Evolutionary conservation across 2,113 vertebrate species (phyloP).

Genomic region (Chlorodrepanis virens): DNA sequence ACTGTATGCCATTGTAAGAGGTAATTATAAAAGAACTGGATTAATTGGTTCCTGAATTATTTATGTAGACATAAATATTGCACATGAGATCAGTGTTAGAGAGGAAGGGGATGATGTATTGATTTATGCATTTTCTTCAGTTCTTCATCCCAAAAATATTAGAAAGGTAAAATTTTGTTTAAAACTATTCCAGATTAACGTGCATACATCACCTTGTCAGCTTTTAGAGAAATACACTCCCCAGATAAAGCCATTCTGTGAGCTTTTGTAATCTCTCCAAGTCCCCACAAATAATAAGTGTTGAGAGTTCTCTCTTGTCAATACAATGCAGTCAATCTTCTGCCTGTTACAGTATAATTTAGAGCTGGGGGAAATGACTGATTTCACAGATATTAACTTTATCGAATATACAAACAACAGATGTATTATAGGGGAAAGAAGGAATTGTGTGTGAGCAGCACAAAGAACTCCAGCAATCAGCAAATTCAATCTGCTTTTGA

Average conservation of each 20-base stretch:
- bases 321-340: constrained; percentile 71
- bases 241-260: constrained; percentile 37
- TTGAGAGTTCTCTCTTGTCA: constrained; percentile 66
- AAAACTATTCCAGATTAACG: background rate
- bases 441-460: constrained; percentile 57
- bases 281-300: constrained; percentile 67
- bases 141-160: constrained; percentile 6
- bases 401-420: constrained; percentile 68
- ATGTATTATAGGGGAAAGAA: constrained; percentile 65
- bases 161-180: constrained; percentile 23
- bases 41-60: constrained; percentile 80
- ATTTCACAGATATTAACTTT: constrained; percentile 75
- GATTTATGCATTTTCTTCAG: constrained; percentile 36
- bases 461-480: constrained; percentile 64
- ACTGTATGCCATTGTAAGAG: constrained; percentile 60
- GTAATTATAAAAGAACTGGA: constrained; percentile 78
- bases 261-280: constrained; percentile 67
- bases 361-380: constrained; percentile 70
- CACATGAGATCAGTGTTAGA: constrained; percentile 55
- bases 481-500: constrained; percentile 71
- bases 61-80: constrained; percentile 74
- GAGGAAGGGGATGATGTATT: constrained; percentile 6
- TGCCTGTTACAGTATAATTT: constrained; percentile 65
- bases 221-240: constrained; percentile 23
- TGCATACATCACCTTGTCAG: background rate